Evolutionary conservation across 2,888 invertebrate genomes (phyloP).

Genomic region (Acleris literana): DNA sequence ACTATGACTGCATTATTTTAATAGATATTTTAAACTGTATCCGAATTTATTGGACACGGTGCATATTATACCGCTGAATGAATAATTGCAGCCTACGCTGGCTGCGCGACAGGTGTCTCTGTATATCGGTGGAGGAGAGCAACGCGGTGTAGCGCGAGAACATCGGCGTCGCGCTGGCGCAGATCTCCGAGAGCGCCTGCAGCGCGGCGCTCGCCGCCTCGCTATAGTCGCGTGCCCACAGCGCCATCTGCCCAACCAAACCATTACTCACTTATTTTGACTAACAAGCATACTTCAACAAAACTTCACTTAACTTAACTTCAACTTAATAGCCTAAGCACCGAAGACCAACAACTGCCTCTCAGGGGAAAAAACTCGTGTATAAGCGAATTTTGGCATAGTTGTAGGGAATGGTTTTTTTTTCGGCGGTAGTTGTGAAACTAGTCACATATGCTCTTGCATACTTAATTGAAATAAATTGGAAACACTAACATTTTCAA

Average conservation of each 20-base stretch:
- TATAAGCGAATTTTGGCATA: too few species aligned
- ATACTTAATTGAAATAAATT: not conserved
- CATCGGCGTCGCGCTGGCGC: conserved; percentile 41
- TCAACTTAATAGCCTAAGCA: too few species aligned
- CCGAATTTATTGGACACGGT: too few species aligned
- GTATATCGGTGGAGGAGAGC: conserved; percentile 53
- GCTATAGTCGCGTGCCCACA: conserved; percentile 67
- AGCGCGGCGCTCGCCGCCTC: conserved; percentile 63
- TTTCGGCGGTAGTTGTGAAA: not conserved
- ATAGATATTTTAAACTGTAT: too few species aligned
- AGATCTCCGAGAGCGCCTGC: conserved; percentile 51
- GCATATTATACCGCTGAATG: conserved; percentile 50
- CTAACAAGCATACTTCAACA: too few species aligned
- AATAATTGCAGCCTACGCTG: conserved; percentile 55
- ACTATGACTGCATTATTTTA: too few species aligned
- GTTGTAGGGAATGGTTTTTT: too few species aligned
- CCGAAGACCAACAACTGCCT: too few species aligned
- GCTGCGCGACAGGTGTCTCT: conserved; percentile 46
- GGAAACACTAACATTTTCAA: not conserved
- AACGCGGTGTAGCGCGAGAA: conserved; percentile 54
- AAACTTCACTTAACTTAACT: too few species aligned
- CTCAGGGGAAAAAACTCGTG: too few species aligned
- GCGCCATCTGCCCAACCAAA: conserved; percentile 52
- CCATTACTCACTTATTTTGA: too few species aligned
- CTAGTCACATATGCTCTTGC: not conserved